Conservation (phyloP, 2,797 vertebrate species). For the Lates japonicus region DNA sequence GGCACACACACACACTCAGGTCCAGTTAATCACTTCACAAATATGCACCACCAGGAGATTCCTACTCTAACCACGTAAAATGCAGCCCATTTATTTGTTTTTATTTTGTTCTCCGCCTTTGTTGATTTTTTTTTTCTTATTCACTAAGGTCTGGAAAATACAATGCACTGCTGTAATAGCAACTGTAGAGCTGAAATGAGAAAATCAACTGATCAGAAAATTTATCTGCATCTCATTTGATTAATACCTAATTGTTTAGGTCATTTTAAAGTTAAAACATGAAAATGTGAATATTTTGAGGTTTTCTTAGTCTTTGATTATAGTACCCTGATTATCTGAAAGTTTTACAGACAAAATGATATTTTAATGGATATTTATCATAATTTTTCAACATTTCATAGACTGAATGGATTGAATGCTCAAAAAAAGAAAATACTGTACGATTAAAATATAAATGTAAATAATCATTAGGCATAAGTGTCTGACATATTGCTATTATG, state of each 20-base stretch:
- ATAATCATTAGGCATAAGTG: background rate
- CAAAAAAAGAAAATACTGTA: background rate
- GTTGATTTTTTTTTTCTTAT: background rate
- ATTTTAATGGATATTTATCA: background rate
- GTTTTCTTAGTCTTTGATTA: background rate
- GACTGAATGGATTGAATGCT: background rate
- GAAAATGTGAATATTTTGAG: background rate
- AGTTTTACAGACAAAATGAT: background rate
- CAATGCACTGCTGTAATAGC: background rate
- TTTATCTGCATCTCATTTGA: background rate
- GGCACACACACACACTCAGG: background rate
- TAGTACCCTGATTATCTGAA: background rate
- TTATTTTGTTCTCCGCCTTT: background rate
- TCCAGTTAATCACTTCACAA: constrained; percentile 10
- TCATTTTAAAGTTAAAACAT: background rate
- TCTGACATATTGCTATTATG: background rate
- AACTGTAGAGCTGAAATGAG: background rate
- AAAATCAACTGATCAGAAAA: background rate
- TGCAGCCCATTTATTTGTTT: too few relatives aligned
- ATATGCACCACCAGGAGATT: constrained; percentile 1
- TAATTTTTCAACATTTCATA: background rate
- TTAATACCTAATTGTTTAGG: background rate
- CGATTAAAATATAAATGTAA: background rate
- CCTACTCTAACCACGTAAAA: background rate
- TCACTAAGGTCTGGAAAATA: background rate